phyloP scores from a whole-genome alignment of 2,113 vertebrate species.

The Oxyura jamaicensis region DNA sequence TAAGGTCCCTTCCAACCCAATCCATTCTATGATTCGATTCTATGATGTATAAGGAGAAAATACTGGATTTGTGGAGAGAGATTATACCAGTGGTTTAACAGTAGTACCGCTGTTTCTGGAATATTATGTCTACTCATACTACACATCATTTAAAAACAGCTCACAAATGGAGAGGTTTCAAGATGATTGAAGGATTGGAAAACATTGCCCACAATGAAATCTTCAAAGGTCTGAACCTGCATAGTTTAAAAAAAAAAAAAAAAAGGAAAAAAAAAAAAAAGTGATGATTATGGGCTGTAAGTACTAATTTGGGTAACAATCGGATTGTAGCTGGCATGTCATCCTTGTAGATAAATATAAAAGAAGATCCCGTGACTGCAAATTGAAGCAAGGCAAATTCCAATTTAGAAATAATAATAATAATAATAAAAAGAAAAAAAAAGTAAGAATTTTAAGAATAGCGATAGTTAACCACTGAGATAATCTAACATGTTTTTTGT shows the following conservation, averaged over 20 bases:
- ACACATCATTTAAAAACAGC: neutral
- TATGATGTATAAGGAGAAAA: neutral
- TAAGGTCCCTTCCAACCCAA: too few relatives aligned
- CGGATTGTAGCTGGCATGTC: constrained; percentile 24
- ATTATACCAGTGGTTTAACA: neutral
- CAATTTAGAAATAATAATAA: neutral
- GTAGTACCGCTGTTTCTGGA: neutral
- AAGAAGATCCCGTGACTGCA: constrained; percentile 11
- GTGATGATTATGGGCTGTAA: neutral
- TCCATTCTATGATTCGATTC: neutral
- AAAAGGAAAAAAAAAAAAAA: neutral
- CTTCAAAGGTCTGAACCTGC: constrained; percentile 3
- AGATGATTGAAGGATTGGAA: neutral
- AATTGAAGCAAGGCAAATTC: constrained; percentile 9
- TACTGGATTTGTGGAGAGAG: neutral
- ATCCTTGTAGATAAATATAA: constrained; percentile 36
- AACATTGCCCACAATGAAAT: neutral
- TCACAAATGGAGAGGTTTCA: neutral
- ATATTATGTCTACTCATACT: neutral
- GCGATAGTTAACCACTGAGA: neutral
- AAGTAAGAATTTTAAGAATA: constrained; percentile 4
- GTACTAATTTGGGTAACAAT: constrained; percentile 36
- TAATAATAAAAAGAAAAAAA: constrained; percentile 19
- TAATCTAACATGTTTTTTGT: neutral
- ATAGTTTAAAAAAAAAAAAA: neutral